Conservation (phyloP, 2,797 vertebrate genomes). For the Megaceryle alcyon region DNA sequence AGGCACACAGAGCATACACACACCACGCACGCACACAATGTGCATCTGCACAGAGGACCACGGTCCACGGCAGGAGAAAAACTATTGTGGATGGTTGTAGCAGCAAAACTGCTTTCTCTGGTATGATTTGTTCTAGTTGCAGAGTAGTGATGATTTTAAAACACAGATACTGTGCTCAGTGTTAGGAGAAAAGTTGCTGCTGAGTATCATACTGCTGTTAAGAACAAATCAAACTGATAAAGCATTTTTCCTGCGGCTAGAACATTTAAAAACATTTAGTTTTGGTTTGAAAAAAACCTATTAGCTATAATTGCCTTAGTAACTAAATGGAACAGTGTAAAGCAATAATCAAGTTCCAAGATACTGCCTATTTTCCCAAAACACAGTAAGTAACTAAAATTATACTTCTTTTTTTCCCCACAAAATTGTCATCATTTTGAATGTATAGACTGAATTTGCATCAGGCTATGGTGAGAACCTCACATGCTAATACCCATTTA, state of each 20-base stretch:
- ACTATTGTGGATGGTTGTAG: neutral
- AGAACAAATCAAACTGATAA: neutral
- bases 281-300: neutral
- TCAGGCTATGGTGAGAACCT: neutral
- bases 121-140: neutral
- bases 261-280: neutral
- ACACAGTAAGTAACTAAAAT: neutral
- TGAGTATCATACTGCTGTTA: neutral
- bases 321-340: neutral
- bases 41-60: neutral
- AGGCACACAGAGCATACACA: neutral
- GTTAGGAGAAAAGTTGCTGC: neutral
- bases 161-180: neutral
- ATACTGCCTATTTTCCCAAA: neutral
- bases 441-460: rapidly evolving
- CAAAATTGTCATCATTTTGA: neutral
- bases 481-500: neutral
- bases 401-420: too few species aligned
- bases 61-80: neutral
- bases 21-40: too few species aligned
- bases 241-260: neutral
- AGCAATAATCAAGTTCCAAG: neutral
- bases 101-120: neutral
- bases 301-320: neutral
- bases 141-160: neutral